A percentile compares a stretch with the other conserved stretches of the same genome.
Conservation (phyloP, 2,797 vertebrate genomes). For the Setipinna tenuifilis region DNA sequence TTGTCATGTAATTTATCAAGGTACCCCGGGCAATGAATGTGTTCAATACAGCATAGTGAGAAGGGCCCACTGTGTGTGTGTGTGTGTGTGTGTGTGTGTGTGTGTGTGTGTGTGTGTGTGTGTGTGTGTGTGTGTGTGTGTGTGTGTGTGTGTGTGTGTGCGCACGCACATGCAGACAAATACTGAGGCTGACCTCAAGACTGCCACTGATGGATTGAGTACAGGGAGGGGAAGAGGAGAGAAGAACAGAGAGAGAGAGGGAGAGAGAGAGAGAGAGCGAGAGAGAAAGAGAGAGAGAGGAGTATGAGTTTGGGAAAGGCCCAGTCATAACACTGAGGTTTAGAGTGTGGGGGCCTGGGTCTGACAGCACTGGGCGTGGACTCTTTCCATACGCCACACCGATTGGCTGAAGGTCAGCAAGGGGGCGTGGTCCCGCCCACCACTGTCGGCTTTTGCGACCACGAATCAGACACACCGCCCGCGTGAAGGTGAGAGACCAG, state of each 20-base stretch:
- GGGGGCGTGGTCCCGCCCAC: conserved; percentile 30
- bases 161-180: background rate
- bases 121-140: background rate
- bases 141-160: background rate
- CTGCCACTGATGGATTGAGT: background rate
- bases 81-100: too few relatives aligned
- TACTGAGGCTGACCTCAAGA: background rate
- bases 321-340: conserved; percentile 56
- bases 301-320: background rate
- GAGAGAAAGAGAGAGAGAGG: conserved; percentile 10
- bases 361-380: conserved; percentile 42
- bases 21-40: too few relatives aligned
- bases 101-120: too few relatives aligned
- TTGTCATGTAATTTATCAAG: too few relatives aligned
- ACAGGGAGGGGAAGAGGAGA: background rate
- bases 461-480: conserved; percentile 31
- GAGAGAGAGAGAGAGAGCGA: background rate
- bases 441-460: background rate
- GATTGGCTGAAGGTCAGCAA: conserved; percentile 37
- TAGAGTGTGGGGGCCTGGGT: conserved; percentile 45
- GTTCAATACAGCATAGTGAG: too few relatives aligned
- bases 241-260: background rate
- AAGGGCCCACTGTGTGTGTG: too few relatives aligned
- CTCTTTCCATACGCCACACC: conserved; percentile 25
- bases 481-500: background rate